phyloP scores from a whole-genome alignment of 2,113 vertebrate species.

The Anser brachyrhynchus region DNA sequence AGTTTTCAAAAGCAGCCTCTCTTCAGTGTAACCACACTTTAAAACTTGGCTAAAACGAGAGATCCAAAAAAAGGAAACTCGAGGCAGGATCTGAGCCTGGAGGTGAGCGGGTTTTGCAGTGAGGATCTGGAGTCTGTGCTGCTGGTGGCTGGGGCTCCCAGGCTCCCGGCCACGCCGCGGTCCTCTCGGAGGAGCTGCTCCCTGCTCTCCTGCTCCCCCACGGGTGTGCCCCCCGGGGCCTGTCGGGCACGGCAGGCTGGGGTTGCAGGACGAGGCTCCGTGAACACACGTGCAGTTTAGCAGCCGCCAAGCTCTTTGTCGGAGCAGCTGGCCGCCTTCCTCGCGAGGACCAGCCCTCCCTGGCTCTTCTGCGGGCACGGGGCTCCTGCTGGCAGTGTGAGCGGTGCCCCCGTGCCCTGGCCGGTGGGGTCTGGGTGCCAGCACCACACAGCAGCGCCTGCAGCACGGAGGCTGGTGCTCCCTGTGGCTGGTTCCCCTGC shows the following conservation, averaged over 20 bases:
- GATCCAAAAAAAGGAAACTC: neutral
- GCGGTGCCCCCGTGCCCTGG: neutral
- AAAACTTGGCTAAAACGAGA: neutral
- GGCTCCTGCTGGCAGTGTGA: rapidly evolving
- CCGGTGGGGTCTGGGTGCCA: neutral
- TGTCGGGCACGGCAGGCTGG: rapidly evolving
- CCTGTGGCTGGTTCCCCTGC: neutral
- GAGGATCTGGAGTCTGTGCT: neutral
- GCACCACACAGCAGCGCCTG: rapidly evolving
- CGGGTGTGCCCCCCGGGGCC: rapidly evolving
- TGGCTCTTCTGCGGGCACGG: rapidly evolving
- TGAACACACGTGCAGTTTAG: rapidly evolving
- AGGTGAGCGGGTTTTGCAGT: neutral
- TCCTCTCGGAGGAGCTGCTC: neutral
- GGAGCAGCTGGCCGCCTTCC: neutral
- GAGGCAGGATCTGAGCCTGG: neutral
- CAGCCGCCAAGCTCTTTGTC: neutral
- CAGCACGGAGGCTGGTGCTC: neutral
- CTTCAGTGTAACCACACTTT: neutral
- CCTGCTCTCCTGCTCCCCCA: neutral
- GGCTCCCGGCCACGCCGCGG: neutral
- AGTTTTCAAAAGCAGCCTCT: neutral
- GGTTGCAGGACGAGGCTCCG: rapidly evolving
- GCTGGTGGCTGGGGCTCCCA: rapidly evolving
- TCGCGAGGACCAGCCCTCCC: rapidly evolving